phyloP scores from a whole-genome alignment of 2,797 vertebrate species.

The Gallinago stenura region DNA sequence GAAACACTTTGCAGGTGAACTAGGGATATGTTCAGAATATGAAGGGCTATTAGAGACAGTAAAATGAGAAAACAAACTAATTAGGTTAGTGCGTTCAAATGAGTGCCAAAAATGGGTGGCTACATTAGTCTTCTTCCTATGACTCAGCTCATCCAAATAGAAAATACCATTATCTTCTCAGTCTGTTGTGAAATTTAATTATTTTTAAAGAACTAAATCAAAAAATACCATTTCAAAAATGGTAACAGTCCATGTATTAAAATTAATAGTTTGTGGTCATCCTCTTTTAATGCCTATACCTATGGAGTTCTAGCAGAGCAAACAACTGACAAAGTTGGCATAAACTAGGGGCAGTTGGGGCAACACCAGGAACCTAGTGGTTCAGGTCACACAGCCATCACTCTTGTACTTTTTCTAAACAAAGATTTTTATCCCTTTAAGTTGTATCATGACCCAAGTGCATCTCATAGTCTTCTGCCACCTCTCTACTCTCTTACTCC shows the following conservation, averaged over 20 bases:
- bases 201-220: not conserved
- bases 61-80: not conserved
- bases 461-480: not conserved
- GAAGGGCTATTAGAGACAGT: not conserved
- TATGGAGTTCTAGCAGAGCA: not conserved
- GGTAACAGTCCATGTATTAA: not conserved
- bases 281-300: not conserved
- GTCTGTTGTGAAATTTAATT: not conserved
- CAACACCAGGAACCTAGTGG: not conserved
- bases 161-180: not conserved
- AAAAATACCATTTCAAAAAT: not conserved
- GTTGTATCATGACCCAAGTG: not conserved
- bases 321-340: not conserved
- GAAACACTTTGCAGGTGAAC: not conserved
- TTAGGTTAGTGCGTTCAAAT: not conserved
- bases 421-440: not conserved
- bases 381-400: not conserved
- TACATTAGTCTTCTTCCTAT: not conserved
- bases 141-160: not conserved
- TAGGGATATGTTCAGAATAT: not conserved
- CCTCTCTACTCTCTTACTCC: not conserved
- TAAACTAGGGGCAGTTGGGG: not conserved
- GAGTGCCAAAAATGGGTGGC: not conserved
- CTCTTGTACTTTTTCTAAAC: not conserved
- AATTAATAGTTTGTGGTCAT: not conserved